A percentile compares a stretch with the other conserved stretches of the same genome.
Conservation (phyloP, 1,140 invertebrate species). For the Sarcophaga bullata region DNA sequence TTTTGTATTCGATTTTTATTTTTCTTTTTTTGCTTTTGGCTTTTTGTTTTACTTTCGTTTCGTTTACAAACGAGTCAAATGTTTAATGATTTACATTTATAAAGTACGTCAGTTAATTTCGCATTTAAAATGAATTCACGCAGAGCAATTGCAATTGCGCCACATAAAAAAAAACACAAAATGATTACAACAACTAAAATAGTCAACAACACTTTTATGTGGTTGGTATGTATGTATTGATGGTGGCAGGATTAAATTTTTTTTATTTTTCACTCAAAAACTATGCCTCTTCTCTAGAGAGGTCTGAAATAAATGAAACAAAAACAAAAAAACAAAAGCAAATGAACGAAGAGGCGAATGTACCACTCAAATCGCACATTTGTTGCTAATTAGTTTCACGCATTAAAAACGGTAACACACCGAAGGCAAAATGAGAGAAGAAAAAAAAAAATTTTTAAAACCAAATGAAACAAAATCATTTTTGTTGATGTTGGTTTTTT, state of each 20-base stretch:
- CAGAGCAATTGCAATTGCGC: background rate
- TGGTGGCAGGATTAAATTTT: too few relatives aligned
- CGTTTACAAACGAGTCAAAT: constrained; percentile 1
- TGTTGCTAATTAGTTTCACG: constrained; percentile 39
- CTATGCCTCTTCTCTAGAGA: constrained; percentile 39
- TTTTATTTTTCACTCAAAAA: background rate
- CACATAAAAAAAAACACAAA: background rate
- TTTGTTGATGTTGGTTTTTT: background rate
- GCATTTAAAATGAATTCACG: constrained; percentile 20
- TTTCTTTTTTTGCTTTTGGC: background rate
- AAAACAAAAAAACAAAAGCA: background rate
- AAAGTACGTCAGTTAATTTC: constrained; percentile 18
- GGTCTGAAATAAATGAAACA: background rate
- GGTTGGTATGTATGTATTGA: background rate
- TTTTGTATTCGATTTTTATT: background rate
- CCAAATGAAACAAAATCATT: background rate
- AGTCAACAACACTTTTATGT: constrained; percentile 12
- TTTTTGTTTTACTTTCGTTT: background rate
- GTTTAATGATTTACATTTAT: constrained; percentile 25
- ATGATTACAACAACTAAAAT: background rate
- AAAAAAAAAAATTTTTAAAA: background rate
- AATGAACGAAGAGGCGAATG: background rate
- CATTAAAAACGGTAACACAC: background rate
- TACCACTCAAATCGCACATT: constrained; percentile 29
- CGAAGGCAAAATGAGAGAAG: background rate